Conservation (phyloP, 2,797 vertebrate genomes). For the Chaetodon trifasciatus region DNA sequence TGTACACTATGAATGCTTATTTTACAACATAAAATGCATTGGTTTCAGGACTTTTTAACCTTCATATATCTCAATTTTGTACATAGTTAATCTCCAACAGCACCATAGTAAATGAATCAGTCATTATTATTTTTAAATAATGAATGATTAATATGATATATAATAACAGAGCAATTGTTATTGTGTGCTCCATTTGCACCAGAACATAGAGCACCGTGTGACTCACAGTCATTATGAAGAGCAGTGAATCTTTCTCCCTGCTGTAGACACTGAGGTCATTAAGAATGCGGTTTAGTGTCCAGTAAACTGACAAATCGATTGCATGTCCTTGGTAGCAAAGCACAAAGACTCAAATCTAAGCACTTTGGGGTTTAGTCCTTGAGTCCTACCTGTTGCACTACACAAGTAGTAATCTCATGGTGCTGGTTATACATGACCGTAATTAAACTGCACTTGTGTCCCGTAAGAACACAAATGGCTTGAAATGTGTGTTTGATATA, state of each 20-base stretch:
- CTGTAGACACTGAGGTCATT: slow-evolving; percentile 26
- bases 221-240: slow-evolving; percentile 22
- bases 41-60: not conserved
- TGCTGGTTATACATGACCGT: slow-evolving; percentile 22
- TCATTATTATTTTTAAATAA: not conserved
- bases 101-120: not conserved
- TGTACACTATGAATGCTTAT: not conserved
- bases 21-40: not conserved
- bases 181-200: slow-evolving; percentile 9
- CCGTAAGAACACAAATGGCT: slow-evolving; percentile 8
- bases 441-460: slow-evolving; percentile 8
- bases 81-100: not conserved
- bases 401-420: not conserved
- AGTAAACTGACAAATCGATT: slow-evolving; percentile 40
- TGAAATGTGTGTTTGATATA: slow-evolving; percentile 7
- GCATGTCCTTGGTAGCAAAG: slow-evolving; percentile 13
- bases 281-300: slow-evolving; percentile 37
- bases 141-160: not conserved
- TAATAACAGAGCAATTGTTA: not conserved
- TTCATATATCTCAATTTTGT: not conserved
- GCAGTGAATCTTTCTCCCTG: slow-evolving; percentile 3
- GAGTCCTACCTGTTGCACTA: not conserved
- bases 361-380: slow-evolving; percentile 2
- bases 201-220: slow-evolving; percentile 7
- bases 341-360: not conserved